Evolutionary conservation across 64 coral and sea anemone genomes (phyloP), one percentile per base, ranked within the genome.

Genomic region (Porites lutea): DNA sequence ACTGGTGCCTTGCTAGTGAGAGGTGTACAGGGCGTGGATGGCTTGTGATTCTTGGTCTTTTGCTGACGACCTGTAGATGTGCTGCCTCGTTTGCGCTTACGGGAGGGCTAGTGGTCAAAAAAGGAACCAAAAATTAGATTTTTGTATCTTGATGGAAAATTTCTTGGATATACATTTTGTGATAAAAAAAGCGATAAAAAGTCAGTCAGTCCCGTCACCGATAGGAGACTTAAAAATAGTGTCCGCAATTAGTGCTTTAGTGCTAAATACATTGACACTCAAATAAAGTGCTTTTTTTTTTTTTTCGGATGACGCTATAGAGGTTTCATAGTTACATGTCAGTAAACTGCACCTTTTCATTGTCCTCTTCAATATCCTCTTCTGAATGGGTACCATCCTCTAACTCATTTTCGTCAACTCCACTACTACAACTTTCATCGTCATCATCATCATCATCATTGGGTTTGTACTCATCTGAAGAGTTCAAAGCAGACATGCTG

Each of bases 341-440:
- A 57, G 3, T 57, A n/a, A 23, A 82, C n/a, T 48, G 51, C 16
- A 87, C 79, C 88, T 59, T 95, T 72, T 77, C 49, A 13, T 14
- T 53, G 16, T 94, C 74, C 8, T 87, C 73, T 43, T 93, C 95
- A 72, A 86, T 88, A 10, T 82, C 83, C 48, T 97, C 92, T 44
- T 78, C 85, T 10, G 86, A 88, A 57, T 59, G 53, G 51, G n/a
- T 53, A 7, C 75, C 91, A 27, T 79, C 73, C 65, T 90, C 93
- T 11, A 73, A 86, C 37, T 63, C 82, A 81, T 79, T 78, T 80
- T 98, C 96, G 20, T 93, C 91, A 69, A 93, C 95, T 45, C 93
- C 96, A 85, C 96, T 98, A 65, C 96, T 95, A 71, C 93, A 80
- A 48, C 92, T 92, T 19, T 95, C 96, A 22, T 96, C 95, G 37